phyloP scores from a whole-genome alignment of 2,888 invertebrate genomes.

The Ichneumon xanthorius region DNA sequence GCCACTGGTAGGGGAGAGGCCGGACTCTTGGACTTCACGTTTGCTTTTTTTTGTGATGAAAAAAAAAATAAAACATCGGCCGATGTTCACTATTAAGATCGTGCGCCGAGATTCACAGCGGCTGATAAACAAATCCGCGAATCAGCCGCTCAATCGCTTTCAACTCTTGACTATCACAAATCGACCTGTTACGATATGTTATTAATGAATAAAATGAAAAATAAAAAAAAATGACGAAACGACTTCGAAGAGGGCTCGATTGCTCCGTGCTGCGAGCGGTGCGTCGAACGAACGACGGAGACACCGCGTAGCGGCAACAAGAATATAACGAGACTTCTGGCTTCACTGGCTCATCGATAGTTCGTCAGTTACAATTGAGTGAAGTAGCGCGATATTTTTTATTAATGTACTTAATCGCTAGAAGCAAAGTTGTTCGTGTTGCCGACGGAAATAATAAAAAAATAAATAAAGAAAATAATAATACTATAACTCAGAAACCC shows the following conservation, averaged over 20 bases:
- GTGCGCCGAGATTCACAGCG: conserved; percentile 32
- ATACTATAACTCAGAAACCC: conserved; percentile 18
- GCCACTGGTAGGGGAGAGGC: conserved; percentile 25
- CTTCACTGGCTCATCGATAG: conserved; percentile 73
- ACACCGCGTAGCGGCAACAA: conserved; percentile 24
- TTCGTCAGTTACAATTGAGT: conserved; percentile 73
- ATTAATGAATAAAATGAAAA: conserved; percentile 34
- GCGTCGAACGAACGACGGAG: conserved; percentile 19
- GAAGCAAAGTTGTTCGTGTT: conserved; percentile 57
- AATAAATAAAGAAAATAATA: not conserved
- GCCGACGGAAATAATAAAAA: conserved; percentile 21
- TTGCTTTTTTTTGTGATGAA: conserved; percentile 16
- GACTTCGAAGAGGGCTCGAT: conserved; percentile 55
- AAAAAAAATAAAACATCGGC: conserved; percentile 31
- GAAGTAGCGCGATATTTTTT: conserved; percentile 79
- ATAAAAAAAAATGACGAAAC: conserved; percentile 3
- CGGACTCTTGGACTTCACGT: conserved; percentile 33
- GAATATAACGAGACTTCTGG: conserved; percentile 57
- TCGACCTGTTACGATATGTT: conserved; percentile 45
- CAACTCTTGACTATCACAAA: conserved; percentile 53
- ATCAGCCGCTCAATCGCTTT: conserved; percentile 51
- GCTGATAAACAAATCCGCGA: conserved; percentile 34
- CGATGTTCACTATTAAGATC: conserved; percentile 22
- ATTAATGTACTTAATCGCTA: conserved; percentile 79
- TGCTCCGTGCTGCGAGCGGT: conserved; percentile 8